Conservation (phyloP, 2,888 invertebrate genomes). For the Cephus rjabovi region DNA sequence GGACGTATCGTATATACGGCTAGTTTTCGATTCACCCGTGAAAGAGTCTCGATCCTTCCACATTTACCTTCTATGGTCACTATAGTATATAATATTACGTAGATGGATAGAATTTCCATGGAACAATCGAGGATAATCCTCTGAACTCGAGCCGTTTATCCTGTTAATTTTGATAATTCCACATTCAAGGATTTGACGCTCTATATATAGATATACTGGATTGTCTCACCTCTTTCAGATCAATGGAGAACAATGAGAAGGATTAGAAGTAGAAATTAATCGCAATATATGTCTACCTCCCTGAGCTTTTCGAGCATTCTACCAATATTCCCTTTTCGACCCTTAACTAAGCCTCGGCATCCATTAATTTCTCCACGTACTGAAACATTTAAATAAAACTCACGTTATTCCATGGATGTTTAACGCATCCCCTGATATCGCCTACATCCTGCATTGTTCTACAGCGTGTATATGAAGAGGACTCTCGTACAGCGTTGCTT, state of each 20-base stretch:
- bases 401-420: background rate
- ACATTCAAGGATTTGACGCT: conserved; percentile 6
- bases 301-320: background rate
- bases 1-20: no score
- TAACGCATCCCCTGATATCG: background rate
- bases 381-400: background rate
- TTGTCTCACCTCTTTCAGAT: background rate
- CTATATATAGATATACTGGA: background rate
- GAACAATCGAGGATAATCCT: background rate
- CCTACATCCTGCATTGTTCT: background rate
- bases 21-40: no score
- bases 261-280: background rate
- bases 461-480: background rate
- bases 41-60: background rate
- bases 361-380: background rate
- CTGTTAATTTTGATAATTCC: conserved; percentile 21
- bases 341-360: background rate
- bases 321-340: background rate
- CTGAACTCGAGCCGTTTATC: conserved; percentile 32
- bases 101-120: background rate
- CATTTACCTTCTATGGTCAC: background rate
- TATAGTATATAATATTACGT: no score
- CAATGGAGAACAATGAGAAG: background rate
- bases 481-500: background rate
- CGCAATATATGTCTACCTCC: background rate